Evolutionary conservation across 2,113 vertebrate species (phyloP), one percentile per base, ranked within the genome.

Genomic region (Anas platyrhynchos): DNA sequence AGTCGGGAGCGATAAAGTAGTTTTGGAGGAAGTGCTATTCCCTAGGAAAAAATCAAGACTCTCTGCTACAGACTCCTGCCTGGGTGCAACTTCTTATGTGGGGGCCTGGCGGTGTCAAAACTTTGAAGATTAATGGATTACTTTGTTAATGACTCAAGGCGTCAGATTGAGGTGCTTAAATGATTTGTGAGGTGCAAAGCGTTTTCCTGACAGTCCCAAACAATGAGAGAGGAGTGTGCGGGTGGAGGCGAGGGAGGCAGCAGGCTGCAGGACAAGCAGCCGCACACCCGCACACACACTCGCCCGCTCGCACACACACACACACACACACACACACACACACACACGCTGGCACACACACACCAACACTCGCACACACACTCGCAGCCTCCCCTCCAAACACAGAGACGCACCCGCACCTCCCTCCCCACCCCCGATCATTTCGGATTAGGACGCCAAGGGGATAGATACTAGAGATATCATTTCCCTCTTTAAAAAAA

Each of bases 161-260:
- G 98, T 98, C 98, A 98, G 96, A 98, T 97, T 95, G 98, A 98
- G 98, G 98, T 98, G 98, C 98, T 98, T 98, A 98, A 96, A 97
- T 98, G 98, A 99, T 99, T 98, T 98, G 98, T 98, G 98, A 98
- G 97, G 98, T 98, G 98, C 97, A 98, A 98, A 98, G 98, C 98
- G 98, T 98, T 98, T 98, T 98, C 98, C 97, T 98, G 98, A 99
- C 99, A 99, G 98, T 98, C 98, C 98, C 97, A 98, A 98, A 99
- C 99, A 99, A 99, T 99, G 98, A 98, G 96, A 98, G 96, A 97
- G 96, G 98, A 98, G 98, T 98, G 98, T 97, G 98, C 98, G 96
- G 97, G 97, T 98, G 98, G 98, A 98, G 98, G 97, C 75, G 89
- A 95, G 68, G 95, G 93, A 98, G 97, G 96, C 97, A 83, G 97